Conservation (phyloP, 2,797 vertebrate genomes). For the Melanotaenia maccullochi region DNA sequence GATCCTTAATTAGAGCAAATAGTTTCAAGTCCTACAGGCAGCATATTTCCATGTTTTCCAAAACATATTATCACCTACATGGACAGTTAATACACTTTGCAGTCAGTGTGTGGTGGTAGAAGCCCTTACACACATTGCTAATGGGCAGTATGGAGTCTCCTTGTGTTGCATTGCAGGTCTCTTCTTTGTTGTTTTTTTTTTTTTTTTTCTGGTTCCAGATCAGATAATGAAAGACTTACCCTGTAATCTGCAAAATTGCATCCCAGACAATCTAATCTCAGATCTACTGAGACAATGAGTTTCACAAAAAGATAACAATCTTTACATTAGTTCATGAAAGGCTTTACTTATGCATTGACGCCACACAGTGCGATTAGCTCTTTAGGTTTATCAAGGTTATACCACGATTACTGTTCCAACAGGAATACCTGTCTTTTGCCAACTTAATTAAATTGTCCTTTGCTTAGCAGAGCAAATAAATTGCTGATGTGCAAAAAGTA, state of each 20-base stretch:
- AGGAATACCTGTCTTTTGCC: neutral
- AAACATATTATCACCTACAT: neutral
- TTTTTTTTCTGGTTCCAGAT: conserved; percentile 45
- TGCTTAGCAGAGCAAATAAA: neutral
- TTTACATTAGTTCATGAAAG: conserved; percentile 32
- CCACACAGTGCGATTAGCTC: neutral
- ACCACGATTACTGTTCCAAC: conserved; percentile 8
- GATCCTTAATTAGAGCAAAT: neutral
- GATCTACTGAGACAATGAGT: conserved; percentile 49
- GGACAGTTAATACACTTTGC: neutral
- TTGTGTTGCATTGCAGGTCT: conserved; percentile 13
- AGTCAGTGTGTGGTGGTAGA: neutral
- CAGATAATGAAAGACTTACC: conserved; percentile 47
- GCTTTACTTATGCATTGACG: conserved; percentile 17
- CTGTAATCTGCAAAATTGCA: conserved; percentile 40
- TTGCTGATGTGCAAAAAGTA: neutral
- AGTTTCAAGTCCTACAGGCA: neutral
- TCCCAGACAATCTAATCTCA: conserved; percentile 32
- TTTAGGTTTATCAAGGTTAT: conserved; percentile 16
- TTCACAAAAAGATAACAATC: conserved; percentile 33
- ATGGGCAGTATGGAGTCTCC: conserved; percentile 16
- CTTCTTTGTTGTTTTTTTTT: conserved; percentile 12
- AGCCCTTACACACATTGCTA: neutral
- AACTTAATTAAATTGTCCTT: conserved; percentile 2
- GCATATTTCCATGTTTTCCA: neutral